Percentiles rank a stretch among this genome's conserved stretches.
phyloP scores from a whole-genome alignment of 2,113 vertebrate species.

The Orycteropus afer region DNA sequence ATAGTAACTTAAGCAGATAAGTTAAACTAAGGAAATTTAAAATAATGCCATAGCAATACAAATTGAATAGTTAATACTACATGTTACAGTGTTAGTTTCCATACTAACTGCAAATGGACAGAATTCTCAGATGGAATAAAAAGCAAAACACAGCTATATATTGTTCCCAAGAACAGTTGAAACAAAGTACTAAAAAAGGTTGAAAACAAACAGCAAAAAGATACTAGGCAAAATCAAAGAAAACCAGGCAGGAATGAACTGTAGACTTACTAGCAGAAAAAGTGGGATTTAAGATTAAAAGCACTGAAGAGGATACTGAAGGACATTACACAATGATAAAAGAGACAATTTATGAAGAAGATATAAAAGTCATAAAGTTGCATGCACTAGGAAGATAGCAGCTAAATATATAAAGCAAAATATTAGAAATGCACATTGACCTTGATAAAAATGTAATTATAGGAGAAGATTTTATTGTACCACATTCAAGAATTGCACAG shows the following conservation, averaged over 20 bases:
- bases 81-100: not conserved
- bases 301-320: conserved; percentile 60
- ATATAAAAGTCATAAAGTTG: conserved; percentile 78
- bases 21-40: not conserved
- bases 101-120: not conserved
- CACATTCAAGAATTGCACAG: conserved; percentile 65
- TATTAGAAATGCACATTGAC: conserved; percentile 79
- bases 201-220: not conserved
- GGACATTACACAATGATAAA: conserved; percentile 67
- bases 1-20: not conserved
- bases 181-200: not conserved
- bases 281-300: conserved; percentile 43
- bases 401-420: conserved; percentile 79
- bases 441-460: conserved; percentile 79
- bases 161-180: not conserved
- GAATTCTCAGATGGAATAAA: not conserved
- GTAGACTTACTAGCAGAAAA: conserved; percentile 18
- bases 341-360: conserved; percentile 74
- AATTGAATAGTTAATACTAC: conserved; percentile 4
- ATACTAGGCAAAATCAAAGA: not conserved
- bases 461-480: conserved; percentile 69
- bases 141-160: not conserved
- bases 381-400: conserved; percentile 63
- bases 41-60: not conserved
- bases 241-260: not conserved